Base-by-base conservation (phyloP, 2,113 vertebrate genomes). In the Chrysochloris asiatica region DNA sequence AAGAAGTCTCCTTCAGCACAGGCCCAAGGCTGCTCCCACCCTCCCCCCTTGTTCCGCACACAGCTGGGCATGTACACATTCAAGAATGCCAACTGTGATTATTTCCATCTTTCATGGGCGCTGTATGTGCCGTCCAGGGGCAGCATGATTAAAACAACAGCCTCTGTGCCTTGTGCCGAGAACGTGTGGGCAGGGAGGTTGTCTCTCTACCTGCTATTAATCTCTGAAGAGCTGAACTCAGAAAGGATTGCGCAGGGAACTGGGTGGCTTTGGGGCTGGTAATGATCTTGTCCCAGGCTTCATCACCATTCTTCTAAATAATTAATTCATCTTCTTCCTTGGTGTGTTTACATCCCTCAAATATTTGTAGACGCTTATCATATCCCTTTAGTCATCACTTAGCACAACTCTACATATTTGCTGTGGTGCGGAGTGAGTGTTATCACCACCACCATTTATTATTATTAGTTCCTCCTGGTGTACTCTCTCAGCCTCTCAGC, bases 331-430 rank as follows among this genome's bases (percentile, higher is more conserved):
- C 87, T 85, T 78, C 72, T 47, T 82, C 73, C 83, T 86, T 52
- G 38, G 38, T 82, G 38, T 82, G 83, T 93, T 95, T 87, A 83
- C 78, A 59, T 78, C 93, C 75, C 78, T 95, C 89, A 86, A 73
- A 88, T 92, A 88, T 91, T 88, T 77, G 61, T 76, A 69, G 92
- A 91, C 0, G 36, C 47, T 65, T 84, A 65, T 75, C 92, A 12
- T 10, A 52, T 83, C 94, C 83, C 86, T 69, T 50, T 47, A 50
- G 92, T 67, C 71, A n/a, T 86, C 71, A 48, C 52, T 93, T 48
- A 93, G 82, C 76, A 11, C 45, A 13, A 22, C 17, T 81, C 72
- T 16, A 3, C 69, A 10, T 41, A 41, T 88, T 90, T 86, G 86
- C 92, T 24, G 4, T 73, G 22, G 54, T 28, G 33, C 47, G 52